Evolutionary conservation across 2,888 invertebrate species (phyloP).

Genomic region (Megaustenia siamemsis): DNA sequence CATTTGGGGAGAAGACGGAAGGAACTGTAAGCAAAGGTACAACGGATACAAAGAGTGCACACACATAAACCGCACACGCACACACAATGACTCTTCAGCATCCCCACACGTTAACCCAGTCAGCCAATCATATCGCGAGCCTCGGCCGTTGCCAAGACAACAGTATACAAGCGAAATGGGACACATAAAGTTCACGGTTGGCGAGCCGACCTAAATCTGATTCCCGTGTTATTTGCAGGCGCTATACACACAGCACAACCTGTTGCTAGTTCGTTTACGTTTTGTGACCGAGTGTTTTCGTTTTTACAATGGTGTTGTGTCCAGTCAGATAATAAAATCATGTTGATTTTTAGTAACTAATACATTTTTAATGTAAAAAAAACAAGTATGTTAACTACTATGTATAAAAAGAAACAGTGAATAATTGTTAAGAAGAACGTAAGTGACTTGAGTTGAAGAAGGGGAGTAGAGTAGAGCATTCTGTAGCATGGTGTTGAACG

Average conservation of each 20-base stretch:
- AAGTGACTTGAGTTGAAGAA: no score
- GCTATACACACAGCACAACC: conserved; percentile 1
- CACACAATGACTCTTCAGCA: conserved; percentile 18
- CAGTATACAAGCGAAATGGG: conserved; percentile 47
- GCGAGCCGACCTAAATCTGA: conserved; percentile 31
- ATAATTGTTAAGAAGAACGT: no score
- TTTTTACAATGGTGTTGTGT: no score
- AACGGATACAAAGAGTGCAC: neutral
- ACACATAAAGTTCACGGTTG: conserved; percentile 34
- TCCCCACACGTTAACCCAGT: conserved; percentile 13
- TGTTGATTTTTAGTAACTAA: no score
- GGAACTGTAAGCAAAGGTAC: conserved; percentile 25
- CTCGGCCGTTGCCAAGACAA: conserved; percentile 48
- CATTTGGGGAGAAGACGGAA: neutral
- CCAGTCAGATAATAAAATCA: no score
- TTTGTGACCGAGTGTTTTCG: no score
- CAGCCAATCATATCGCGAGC: conserved; percentile 32
- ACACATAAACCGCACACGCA: neutral
- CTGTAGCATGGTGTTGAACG: no score
- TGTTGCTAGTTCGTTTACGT: conserved; percentile 23
- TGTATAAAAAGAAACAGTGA: no score
- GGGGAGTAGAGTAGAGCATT: no score
- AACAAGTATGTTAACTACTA: no score
- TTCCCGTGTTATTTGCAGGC: neutral
- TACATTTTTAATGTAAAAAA: no score